A percentile compares a stretch with the other conserved stretches of the same genome.
phyloP scores from a whole-genome alignment of 2,797 vertebrate species.

The Myotis pilosus region DNA sequence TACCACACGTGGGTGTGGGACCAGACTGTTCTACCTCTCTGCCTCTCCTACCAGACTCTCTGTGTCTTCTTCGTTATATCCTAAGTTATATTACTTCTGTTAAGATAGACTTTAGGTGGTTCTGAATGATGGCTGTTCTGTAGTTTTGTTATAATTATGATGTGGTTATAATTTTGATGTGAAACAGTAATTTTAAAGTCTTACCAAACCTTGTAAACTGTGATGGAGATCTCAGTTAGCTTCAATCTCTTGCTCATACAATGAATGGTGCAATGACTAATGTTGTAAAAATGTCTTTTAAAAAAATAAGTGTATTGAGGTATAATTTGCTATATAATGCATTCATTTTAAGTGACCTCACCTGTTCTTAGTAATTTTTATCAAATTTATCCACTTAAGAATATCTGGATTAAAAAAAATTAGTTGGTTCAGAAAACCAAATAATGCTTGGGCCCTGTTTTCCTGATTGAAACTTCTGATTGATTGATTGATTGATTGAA shows the following conservation, averaged over 20 bases:
- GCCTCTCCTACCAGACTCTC: background rate
- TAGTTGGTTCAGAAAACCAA: conserved; percentile 40
- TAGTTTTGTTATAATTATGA: background rate
- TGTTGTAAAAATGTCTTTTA: background rate
- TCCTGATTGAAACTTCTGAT: background rate
- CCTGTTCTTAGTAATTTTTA: background rate
- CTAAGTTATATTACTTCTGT: background rate
- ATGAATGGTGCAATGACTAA: background rate
- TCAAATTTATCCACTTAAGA: background rate
- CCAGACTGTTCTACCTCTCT: background rate
- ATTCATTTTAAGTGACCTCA: background rate
- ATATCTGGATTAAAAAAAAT: too few relatives aligned
- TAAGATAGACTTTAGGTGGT: background rate
- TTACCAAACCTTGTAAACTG: too few relatives aligned
- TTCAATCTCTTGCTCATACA: background rate
- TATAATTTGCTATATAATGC: conserved; percentile 1
- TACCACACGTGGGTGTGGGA: background rate
- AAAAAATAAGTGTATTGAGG: conserved; percentile 5
- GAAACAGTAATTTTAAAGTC: too few relatives aligned
- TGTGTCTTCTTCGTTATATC: background rate
- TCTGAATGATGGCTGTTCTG: background rate
- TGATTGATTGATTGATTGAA: background rate
- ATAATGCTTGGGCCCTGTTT: background rate
- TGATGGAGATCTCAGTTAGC: background rate
- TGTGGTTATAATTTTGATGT: background rate